Conservation (phyloP, 2,797 vertebrate genomes). For the Cirrhinus mrigala region DNA sequence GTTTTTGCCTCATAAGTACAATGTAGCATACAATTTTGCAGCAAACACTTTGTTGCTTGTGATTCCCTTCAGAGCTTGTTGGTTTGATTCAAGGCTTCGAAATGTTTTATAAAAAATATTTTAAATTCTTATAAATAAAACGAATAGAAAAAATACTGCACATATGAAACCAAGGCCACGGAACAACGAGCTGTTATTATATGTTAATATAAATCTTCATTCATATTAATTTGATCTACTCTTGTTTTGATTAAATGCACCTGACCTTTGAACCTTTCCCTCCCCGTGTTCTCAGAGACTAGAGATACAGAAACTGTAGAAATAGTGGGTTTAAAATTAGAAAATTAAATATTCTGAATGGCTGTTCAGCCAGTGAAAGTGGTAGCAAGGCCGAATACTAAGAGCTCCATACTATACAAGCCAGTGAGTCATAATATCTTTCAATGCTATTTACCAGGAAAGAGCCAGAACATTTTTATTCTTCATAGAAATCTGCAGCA, state of each 20-base stretch:
- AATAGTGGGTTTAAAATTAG: slow-evolving; percentile 46
- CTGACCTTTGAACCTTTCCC: background rate
- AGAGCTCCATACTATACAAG: slow-evolving; percentile 1
- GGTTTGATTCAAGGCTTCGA: background rate
- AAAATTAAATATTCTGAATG: slow-evolving; percentile 17
- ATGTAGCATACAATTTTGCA: background rate
- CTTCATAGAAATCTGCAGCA: slow-evolving; percentile 33
- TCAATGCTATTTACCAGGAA: slow-evolving; percentile 45
- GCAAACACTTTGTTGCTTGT: background rate
- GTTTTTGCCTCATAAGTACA: background rate
- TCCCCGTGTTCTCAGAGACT: background rate
- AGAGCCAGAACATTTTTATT: slow-evolving; percentile 35
- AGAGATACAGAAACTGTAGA: background rate
- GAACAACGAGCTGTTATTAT: background rate
- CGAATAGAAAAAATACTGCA: background rate
- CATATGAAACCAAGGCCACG: background rate
- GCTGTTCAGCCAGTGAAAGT: slow-evolving; percentile 23
- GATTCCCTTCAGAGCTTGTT: background rate
- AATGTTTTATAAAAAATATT: background rate
- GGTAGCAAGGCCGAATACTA: slow-evolving; percentile 19
- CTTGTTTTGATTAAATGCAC: background rate
- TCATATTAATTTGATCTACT: slow-evolving; percentile 4
- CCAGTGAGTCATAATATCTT: slow-evolving; percentile 40
- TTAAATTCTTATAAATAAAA: background rate
- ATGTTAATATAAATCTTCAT: background rate